Evolutionary conservation across 2,888 invertebrate species (phyloP).

Genomic region (Acleris cristana): DNA sequence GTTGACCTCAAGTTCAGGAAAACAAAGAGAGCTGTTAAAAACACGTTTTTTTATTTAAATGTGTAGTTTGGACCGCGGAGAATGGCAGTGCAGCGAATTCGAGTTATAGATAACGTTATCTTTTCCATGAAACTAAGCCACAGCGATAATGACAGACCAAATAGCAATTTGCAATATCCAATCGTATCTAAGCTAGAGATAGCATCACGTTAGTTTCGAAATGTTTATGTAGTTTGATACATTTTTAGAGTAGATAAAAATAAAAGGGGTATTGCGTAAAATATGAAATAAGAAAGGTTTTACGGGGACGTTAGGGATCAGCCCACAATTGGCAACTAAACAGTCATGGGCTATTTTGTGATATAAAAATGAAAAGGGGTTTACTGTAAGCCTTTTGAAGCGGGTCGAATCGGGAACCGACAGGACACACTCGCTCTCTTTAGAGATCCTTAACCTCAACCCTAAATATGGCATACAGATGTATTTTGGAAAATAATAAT

Average conservation of each 20-base stretch:
- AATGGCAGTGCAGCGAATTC: constrained; percentile 52
- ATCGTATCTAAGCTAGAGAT: constrained; percentile 22
- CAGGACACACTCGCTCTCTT: constrained; percentile 74
- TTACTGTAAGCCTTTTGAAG: constrained; percentile 79
- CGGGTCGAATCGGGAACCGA: constrained; percentile 81
- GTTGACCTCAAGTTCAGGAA: background rate
- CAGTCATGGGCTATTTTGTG: constrained; percentile 76
- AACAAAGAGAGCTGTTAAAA: background rate
- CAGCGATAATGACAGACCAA: constrained; percentile 63
- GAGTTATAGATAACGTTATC: constrained; percentile 71
- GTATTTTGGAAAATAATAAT: no score
- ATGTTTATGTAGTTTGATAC: background rate
- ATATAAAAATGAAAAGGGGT: constrained; percentile 80
- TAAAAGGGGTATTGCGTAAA: constrained; percentile 15
- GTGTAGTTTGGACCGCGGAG: background rate
- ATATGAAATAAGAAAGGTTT: constrained; percentile 43
- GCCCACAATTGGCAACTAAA: constrained; percentile 76
- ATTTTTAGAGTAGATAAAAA: background rate
- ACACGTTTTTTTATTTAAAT: background rate
- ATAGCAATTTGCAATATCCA: constrained; percentile 74
- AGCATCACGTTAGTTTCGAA: constrained; percentile 10
- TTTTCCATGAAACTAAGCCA: constrained; percentile 72
- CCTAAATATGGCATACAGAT: no score
- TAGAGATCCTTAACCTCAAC: constrained; percentile 45
- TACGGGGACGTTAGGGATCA: constrained; percentile 65